phyloP scores from a whole-genome alignment of 2,113 vertebrate species.

The Callionymus lyra region DNA sequence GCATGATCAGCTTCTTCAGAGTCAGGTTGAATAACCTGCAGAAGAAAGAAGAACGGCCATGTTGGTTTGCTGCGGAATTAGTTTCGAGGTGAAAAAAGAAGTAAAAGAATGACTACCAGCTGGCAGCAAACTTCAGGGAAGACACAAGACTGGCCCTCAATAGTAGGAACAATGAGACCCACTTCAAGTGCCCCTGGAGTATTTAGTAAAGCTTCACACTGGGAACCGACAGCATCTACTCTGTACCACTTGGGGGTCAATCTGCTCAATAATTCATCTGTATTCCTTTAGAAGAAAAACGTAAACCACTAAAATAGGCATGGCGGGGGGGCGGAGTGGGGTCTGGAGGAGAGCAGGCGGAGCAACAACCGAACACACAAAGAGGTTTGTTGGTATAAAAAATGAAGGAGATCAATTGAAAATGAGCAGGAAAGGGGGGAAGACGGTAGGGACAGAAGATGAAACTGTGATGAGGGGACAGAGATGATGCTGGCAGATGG shows the following conservation, averaged over 20 bases:
- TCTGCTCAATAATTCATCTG: constrained; percentile 47
- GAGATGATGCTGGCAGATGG: too few relatives aligned
- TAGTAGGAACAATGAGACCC: too few relatives aligned
- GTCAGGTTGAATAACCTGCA: constrained; percentile 83
- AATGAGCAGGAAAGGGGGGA: neutral
- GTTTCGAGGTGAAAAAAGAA: too few relatives aligned
- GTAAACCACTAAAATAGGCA: constrained; percentile 32
- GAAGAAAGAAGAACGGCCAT: constrained; percentile 1
- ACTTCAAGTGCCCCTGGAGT: too few relatives aligned
- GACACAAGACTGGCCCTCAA: too few relatives aligned
- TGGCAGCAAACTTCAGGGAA: too few relatives aligned
- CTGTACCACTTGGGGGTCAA: constrained; percentile 33
- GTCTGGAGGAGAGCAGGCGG: neutral
- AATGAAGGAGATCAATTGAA: constrained; percentile 4
- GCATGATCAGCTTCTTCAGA: constrained; percentile 78
- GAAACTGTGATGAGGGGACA: neutral
- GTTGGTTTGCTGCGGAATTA: too few relatives aligned
- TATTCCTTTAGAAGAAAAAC: constrained; percentile 15
- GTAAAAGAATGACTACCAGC: too few relatives aligned
- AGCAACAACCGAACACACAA: neutral
- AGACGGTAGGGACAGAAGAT: neutral
- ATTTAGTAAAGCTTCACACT: too few relatives aligned
- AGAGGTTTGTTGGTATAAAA: neutral
- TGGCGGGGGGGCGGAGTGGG: neutral
- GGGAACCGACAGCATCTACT: too few relatives aligned